Evolutionary conservation across 1,140 invertebrate genomes (phyloP).

Genomic region (Lordiphosa mommai): DNA sequence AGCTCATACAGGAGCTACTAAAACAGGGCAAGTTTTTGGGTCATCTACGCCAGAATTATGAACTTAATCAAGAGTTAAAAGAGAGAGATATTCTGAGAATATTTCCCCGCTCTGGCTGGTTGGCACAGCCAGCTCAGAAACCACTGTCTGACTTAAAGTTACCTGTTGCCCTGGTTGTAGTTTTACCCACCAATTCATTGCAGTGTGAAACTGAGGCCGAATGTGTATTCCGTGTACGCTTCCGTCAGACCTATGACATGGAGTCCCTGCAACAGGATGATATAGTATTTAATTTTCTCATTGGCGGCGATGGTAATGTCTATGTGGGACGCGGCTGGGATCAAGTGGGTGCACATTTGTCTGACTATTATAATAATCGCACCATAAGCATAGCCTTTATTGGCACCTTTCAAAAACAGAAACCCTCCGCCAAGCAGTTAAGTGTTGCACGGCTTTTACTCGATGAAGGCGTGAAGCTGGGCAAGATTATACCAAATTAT

Average conservation of each 20-base stretch:
- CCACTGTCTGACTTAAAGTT: slow-evolving; percentile 68
- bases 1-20: slow-evolving; percentile 58
- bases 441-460: slow-evolving; percentile 82
- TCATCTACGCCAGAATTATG: slow-evolving; percentile 82
- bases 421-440: slow-evolving; percentile 81
- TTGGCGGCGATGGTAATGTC: slow-evolving; percentile 84
- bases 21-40: slow-evolving; percentile 81
- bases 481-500: slow-evolving; percentile 82
- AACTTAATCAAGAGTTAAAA: slow-evolving; percentile 79
- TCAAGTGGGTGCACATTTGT: slow-evolving; percentile 81
- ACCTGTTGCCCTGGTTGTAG: slow-evolving; percentile 81
- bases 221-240: slow-evolving; percentile 81
- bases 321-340: slow-evolving; percentile 85
- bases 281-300: slow-evolving; percentile 84
- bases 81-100: neutral
- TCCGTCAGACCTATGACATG: slow-evolving; percentile 88
- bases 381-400: slow-evolving; percentile 83
- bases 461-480: slow-evolving; percentile 81
- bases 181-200: slow-evolving; percentile 81
- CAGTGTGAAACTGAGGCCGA: slow-evolving; percentile 80
- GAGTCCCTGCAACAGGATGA: slow-evolving; percentile 83
- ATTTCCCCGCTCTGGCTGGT: slow-evolving; percentile 81
- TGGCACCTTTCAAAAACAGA: slow-evolving; percentile 80
- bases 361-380: slow-evolving; percentile 83
- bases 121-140: slow-evolving; percentile 82